Base-by-base conservation (phyloP, 2,888 invertebrate species). In the Epirrita christyi region DNA sequence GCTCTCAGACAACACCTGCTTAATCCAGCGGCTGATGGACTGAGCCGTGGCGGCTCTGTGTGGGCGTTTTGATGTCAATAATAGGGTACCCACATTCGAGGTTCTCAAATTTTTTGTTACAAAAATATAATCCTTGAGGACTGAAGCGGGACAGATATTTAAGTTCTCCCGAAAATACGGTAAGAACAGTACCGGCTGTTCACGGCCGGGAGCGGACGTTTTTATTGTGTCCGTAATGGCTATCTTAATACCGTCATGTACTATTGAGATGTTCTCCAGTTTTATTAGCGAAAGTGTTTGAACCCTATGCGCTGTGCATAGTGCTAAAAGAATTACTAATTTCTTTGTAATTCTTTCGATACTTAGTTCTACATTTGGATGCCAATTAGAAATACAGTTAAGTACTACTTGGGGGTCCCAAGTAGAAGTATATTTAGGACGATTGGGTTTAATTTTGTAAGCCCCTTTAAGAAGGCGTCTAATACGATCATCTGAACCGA, bases 91-190 rank as follows among this genome's bases (percentile, higher is more conserved):
- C 14, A 9, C 15, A 10, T 15, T 15, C 34, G 32, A 0, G 15
- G 32, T 13, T 28, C 44, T 32, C 34, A 44, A 44, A 2, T 34
- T 10, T 44, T 14, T 8, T 29, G 50, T 51, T 6, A 43, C 42
- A 29, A 10, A 42, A 11, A 50, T 0, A 40, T 52, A 52, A 6
- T 51, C 51, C 8, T 28, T 10, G 4, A 51, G 21, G 6, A 9
- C 11, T n/a, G 45, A 15, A 6, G 45, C 53, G 2, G 53, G 53
- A 43, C 43, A 44, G 5, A 44, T 44, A 14, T 13, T 32, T 5
- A 32, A 6, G 6, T 44, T 44, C 9, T 41, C 43, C 46, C n/a
- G 47, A 43, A 66, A 68, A 29, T 48, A 66, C 1, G 52, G 44
- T 8, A 55, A 8, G 1, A 21, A 42, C 27, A 58, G 4, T 0